These are phyloP conservation scores for Sarcophaga peregrina DNA, from an alignment of 1,140 invertebrate species.

Conservation along the genomic window DNA sequence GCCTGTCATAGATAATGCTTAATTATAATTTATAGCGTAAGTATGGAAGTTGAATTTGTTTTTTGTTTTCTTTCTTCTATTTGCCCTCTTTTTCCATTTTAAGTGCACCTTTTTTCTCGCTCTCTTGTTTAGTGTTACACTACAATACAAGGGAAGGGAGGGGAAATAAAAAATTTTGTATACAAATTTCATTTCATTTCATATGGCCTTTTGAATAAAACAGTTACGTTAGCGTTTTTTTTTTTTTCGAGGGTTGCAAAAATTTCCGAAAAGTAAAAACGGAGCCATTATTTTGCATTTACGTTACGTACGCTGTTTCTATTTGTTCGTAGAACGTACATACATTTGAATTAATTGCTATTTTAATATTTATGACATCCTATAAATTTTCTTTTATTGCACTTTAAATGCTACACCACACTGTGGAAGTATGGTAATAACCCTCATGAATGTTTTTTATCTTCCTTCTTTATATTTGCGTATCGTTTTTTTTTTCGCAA, in stretches of 20 bases:
- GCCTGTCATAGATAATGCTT: slow-evolving; percentile 40
- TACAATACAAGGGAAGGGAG: neutral
- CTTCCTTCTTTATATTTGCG: neutral
- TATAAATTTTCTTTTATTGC: slow-evolving; percentile 38
- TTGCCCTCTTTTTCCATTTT: too few species aligned
- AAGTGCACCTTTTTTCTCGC: slow-evolving; percentile 27
- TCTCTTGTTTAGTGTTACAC: neutral
- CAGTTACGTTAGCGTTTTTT: neutral
- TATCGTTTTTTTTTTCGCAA: neutral
- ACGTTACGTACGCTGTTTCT: neutral
- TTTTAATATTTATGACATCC: slow-evolving; percentile 40
- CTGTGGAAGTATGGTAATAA: slow-evolving; percentile 24
- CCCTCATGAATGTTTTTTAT: slow-evolving; percentile 7
- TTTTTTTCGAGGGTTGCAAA: slow-evolving; percentile 29
- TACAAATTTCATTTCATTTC: neutral
- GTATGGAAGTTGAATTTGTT: slow-evolving; percentile 6
- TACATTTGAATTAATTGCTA: slow-evolving; percentile 40
- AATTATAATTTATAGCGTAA: slow-evolving; percentile 39
- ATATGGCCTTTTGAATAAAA: neutral
- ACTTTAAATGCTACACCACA: slow-evolving; percentile 29
- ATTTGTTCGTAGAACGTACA: neutral
- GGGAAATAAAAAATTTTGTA: neutral
- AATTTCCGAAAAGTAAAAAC: neutral
- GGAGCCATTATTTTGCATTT: slow-evolving; percentile 40
- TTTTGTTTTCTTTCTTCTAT: too few species aligned